Evolutionary conservation across 2,888 invertebrate genomes (phyloP).

Genomic region (Hybos culiciformis): DNA sequence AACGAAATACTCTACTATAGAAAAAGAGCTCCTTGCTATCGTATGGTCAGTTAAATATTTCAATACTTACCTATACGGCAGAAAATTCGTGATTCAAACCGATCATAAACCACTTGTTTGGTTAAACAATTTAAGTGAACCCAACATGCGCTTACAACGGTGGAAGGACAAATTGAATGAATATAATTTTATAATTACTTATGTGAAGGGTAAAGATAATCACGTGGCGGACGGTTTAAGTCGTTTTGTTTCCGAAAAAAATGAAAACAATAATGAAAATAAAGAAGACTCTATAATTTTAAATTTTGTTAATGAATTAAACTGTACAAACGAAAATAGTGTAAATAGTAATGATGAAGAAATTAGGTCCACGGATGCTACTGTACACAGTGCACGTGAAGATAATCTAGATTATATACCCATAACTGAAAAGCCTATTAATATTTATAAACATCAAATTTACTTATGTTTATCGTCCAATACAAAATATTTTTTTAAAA

Average conservation of each 20-base stretch:
- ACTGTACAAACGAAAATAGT: neutral
- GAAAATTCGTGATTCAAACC: constrained; percentile 6
- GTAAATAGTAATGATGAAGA: neutral
- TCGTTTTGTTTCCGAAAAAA: neutral
- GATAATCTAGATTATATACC: constrained; percentile 3
- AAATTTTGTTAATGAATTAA: neutral
- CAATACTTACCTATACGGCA: constrained; percentile 8
- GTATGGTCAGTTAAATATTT: constrained; percentile 7
- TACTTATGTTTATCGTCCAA: neutral
- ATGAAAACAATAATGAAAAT: neutral
- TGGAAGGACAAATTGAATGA: neutral
- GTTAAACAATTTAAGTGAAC: neutral
- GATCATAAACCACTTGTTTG: constrained; percentile 10
- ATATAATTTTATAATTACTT: constrained; percentile 2
- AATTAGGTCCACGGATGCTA: constrained; percentile 1
- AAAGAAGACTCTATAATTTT: neutral
- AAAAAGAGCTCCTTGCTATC: constrained; percentile 9
- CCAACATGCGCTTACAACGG: neutral
- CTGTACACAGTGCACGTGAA: constrained; percentile 6
- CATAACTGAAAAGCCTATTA: constrained; percentile 7
- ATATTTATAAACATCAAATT: constrained; percentile 10
- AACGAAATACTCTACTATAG: constrained; percentile 5
- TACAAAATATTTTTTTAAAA: constrained; percentile 5
- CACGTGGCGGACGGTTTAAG: constrained; percentile 3
- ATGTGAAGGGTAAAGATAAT: constrained; percentile 6